Evolutionary conservation across 2,888 invertebrate species (phyloP).

Genomic region (Acrobeloides nanus): DNA sequence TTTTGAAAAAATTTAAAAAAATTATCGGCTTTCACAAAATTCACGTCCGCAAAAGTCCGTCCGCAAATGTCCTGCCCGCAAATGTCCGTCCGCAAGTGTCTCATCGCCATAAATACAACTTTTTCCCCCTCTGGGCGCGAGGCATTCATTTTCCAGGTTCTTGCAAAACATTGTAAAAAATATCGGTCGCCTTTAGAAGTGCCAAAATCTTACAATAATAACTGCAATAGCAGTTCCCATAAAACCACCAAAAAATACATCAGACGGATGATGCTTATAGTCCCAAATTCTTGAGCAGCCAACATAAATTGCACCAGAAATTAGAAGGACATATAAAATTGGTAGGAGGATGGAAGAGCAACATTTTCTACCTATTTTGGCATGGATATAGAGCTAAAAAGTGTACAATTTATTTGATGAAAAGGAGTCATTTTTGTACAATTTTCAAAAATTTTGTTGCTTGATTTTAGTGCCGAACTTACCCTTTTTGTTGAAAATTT

Average conservation of each 20-base stretch:
- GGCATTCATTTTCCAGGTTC: too few species aligned
- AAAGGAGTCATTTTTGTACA: too few species aligned
- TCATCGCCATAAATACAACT: too few species aligned
- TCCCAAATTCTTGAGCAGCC: slow-evolving; percentile 18
- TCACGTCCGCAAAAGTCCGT: too few species aligned
- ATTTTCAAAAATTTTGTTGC: too few species aligned
- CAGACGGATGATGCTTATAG: slow-evolving; percentile 88
- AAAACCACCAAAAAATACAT: slow-evolving; percentile 71
- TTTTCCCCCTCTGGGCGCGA: too few species aligned
- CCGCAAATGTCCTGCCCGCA: too few species aligned
- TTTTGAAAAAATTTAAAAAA: too few species aligned
- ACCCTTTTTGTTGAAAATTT: background rate
- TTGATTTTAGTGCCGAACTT: background rate
- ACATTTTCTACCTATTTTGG: slow-evolving; percentile 70
- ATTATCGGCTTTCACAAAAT: too few species aligned
- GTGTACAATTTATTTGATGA: background rate
- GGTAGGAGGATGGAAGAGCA: slow-evolving; percentile 70
- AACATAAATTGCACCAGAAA: slow-evolving; percentile 55
- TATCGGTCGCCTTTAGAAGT: too few species aligned
- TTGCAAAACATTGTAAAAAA: too few species aligned
- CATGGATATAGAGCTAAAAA: slow-evolving; percentile 72
- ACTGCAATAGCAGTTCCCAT: slow-evolving; percentile 56
- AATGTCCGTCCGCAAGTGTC: too few species aligned
- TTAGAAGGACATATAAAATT: slow-evolving; percentile 64
- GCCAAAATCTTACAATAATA: slow-evolving; percentile 26